Percentiles rank a stretch among this genome's conserved stretches.
Conservation (phyloP, 2,113 vertebrate genomes). For the Channa maculata region DNA sequence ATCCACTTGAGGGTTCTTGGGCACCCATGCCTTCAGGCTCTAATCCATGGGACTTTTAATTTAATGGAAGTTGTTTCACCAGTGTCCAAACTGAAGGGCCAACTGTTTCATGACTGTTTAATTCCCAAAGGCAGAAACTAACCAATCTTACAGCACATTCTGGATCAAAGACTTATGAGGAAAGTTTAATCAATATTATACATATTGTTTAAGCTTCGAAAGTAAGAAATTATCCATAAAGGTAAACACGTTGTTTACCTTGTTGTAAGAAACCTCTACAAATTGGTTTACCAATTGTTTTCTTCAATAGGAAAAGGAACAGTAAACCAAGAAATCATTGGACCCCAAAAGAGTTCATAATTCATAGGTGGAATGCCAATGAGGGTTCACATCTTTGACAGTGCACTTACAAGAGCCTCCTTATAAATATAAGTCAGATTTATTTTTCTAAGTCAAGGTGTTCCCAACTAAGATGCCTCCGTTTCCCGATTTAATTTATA, state of each 20-base stretch:
- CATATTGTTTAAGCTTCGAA: too few relatives aligned
- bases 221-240: background rate
- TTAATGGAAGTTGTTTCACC: conserved; percentile 61
- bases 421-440: conserved; percentile 42
- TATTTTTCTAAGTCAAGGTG: conserved; percentile 27
- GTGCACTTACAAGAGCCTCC: conserved; percentile 22
- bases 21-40: conserved; percentile 52
- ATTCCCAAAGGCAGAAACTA: background rate
- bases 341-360: too few relatives aligned
- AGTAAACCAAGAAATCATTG: too few relatives aligned
- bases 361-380: background rate
- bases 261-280: background rate
- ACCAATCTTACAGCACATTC: conserved; percentile 8
- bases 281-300: background rate
- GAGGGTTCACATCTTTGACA: conserved; percentile 15
- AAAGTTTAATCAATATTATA: background rate
- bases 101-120: conserved; percentile 23
- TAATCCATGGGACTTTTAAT: conserved; percentile 64
- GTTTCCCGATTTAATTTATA: conserved; percentile 19
- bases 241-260: background rate
- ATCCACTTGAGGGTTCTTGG: conserved; percentile 61
- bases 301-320: background rate
- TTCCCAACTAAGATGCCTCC: conserved; percentile 9
- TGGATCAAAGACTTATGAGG: conserved; percentile 21
- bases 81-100: conserved; percentile 36